Percentiles rank a stretch among this genome's conserved stretches.
Conservation (phyloP, 2,888 invertebrate species). For the Caenorhabditis wallacei region DNA sequence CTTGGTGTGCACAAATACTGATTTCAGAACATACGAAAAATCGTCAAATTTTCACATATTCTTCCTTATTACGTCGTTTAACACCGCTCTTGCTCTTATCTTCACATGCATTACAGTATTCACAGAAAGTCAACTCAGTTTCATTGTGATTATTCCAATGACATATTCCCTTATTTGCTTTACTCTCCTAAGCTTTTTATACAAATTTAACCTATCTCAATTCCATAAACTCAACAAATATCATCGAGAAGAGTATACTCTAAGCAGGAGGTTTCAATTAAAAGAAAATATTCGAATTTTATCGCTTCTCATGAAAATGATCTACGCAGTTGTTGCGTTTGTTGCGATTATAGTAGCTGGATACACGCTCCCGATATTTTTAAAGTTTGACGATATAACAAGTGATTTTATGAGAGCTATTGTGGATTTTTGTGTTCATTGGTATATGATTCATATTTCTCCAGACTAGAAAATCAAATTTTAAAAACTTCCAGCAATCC, state of each 20-base stretch:
- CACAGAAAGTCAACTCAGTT: constrained; percentile 11
- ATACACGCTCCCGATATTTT: constrained; percentile 24
- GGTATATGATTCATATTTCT: constrained; percentile 7
- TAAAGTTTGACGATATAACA: constrained; percentile 2
- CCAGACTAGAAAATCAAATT: background rate
- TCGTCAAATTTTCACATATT: constrained; percentile 1
- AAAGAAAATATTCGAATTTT: constrained; percentile 50
- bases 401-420: background rate
- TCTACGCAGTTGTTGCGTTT: constrained; percentile 28
- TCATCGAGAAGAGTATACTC: constrained; percentile 43
- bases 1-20: background rate
- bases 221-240: constrained; percentile 36
- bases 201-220: constrained; percentile 32
- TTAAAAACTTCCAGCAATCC: constrained; percentile 44
- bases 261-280: constrained; percentile 50
- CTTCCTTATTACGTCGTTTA: constrained; percentile 2
- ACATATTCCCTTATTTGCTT: constrained; percentile 28
- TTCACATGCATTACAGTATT: constrained; percentile 16
- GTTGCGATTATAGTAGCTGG: constrained; percentile 22
- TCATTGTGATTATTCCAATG: constrained; percentile 1
- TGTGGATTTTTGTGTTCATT: constrained; percentile 36
- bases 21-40: constrained; percentile 49
- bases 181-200: constrained; percentile 22
- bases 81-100: background rate
- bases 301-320: constrained; percentile 43